phyloP scores from a whole-genome alignment of 23 tunicate genomes.

The Halocynthia roretzi region DNA sequence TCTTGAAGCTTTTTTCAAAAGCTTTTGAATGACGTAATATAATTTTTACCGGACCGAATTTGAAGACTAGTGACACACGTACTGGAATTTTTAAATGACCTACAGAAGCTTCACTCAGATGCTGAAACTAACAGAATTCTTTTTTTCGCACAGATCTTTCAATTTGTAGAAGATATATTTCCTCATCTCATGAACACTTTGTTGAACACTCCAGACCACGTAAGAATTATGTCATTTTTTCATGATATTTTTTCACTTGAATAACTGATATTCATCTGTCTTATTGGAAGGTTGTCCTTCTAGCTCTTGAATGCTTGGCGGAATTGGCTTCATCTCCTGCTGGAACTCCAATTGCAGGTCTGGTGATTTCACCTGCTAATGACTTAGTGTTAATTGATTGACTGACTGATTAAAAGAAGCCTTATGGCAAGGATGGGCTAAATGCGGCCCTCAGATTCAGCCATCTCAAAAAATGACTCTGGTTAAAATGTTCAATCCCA shows the following conservation, averaged over 20 bases:
- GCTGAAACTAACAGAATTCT: too few species aligned
- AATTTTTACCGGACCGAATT: not conserved
- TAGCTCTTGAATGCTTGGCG: conserved; percentile 73
- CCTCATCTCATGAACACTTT: conserved; percentile 43
- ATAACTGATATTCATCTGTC: not conserved
- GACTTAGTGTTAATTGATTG: too few species aligned
- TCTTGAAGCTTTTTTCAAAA: too few species aligned
- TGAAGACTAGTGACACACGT: not conserved
- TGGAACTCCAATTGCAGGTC: conserved; percentile 31
- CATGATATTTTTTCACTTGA: not conserved
- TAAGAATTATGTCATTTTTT: conserved; percentile 3
- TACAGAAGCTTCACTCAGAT: too few species aligned
- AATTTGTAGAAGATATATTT: conserved; percentile 56
- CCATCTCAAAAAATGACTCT: too few species aligned
- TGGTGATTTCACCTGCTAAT: not conserved
- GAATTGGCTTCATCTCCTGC: conserved; percentile 77
- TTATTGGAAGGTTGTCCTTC: conserved; percentile 52
- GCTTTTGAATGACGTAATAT: too few species aligned
- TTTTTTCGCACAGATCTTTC: conserved; percentile 35
- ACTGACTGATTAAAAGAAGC: too few species aligned
- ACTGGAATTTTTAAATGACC: not conserved
- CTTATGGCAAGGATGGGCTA: too few species aligned
- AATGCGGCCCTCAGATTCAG: too few species aligned
- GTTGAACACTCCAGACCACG: conserved; percentile 59
- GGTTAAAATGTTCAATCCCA: too few species aligned